These are phyloP conservation scores for Nasonovia ribisnigri DNA, from an alignment of 2,888 invertebrate species.

Conservation along the genomic window DNA sequence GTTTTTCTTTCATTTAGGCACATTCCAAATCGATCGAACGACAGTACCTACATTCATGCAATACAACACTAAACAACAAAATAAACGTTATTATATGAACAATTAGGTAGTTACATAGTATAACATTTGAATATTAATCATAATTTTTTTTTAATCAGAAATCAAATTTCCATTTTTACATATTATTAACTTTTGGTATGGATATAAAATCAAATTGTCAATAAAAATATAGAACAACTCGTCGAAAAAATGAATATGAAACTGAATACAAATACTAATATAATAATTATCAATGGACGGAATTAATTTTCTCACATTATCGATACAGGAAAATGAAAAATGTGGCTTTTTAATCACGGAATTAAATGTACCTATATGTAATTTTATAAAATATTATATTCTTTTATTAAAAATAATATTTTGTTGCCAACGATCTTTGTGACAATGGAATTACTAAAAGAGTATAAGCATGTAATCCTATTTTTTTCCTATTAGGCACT, in stretches of 20 bases:
- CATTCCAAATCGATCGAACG: background rate
- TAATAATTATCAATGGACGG: background rate
- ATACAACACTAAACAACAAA: background rate
- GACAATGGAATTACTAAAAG: background rate
- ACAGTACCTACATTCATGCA: background rate
- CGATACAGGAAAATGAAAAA: background rate
- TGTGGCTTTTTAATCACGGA: background rate
- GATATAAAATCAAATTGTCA: background rate
- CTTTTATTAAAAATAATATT: background rate
- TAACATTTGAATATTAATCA: too few relatives aligned
- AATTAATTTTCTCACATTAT: background rate
- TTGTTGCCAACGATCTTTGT: constrained; percentile 13
- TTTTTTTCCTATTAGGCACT: background rate
- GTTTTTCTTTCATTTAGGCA: background rate
- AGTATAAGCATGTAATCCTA: background rate
- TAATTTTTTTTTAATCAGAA: background rate
- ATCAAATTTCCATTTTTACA: background rate
- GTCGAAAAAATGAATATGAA: background rate
- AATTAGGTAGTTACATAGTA: too few relatives aligned
- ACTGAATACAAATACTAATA: background rate
- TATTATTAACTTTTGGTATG: background rate
- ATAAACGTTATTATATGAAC: background rate
- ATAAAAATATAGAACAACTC: background rate
- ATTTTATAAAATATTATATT: background rate
- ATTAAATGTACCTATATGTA: background rate